Conservation (phyloP, 2,113 vertebrate genomes). For the Campylomormyrus numenius region DNA sequence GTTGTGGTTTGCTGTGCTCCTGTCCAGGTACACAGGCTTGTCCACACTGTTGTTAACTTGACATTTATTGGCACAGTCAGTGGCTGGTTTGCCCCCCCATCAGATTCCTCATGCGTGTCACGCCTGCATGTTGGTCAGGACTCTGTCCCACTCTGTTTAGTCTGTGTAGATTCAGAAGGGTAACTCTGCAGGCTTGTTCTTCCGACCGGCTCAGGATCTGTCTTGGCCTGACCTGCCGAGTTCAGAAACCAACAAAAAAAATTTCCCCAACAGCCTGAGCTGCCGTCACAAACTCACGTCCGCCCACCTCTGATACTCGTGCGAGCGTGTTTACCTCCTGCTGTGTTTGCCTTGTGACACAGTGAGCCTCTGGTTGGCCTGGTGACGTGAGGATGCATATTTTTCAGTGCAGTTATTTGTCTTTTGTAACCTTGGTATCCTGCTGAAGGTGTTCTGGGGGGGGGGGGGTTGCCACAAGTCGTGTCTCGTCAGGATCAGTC, state of each 20-base stretch:
- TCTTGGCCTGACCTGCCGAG: not conserved
- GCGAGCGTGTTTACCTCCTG: not conserved
- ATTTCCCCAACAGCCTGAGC: not conserved
- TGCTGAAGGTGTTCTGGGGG: not conserved
- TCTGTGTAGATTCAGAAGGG: not conserved
- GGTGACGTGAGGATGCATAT: not conserved
- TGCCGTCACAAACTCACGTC: not conserved
- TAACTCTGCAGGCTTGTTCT: not conserved
- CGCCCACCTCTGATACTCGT: not conserved
- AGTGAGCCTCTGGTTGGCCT: not conserved
- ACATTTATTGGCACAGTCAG: not conserved
- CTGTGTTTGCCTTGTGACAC: not conserved
- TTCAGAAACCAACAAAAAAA: not conserved
- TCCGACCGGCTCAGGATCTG: not conserved
- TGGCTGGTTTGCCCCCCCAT: not conserved
- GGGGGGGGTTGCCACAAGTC: not conserved
- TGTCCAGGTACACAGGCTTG: not conserved
- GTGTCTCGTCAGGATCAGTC: not conserved
- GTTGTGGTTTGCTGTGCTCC: not conserved
- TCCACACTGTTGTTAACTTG: not conserved
- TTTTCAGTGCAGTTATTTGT: not conserved
- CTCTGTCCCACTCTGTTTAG: not conserved
- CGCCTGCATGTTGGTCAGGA: not conserved
- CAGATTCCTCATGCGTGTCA: not conserved
- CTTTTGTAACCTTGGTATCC: not conserved